These are phyloP conservation scores for Motacilla alba DNA, from an alignment of 2,113 vertebrate genomes.

Conservation along the genomic window DNA sequence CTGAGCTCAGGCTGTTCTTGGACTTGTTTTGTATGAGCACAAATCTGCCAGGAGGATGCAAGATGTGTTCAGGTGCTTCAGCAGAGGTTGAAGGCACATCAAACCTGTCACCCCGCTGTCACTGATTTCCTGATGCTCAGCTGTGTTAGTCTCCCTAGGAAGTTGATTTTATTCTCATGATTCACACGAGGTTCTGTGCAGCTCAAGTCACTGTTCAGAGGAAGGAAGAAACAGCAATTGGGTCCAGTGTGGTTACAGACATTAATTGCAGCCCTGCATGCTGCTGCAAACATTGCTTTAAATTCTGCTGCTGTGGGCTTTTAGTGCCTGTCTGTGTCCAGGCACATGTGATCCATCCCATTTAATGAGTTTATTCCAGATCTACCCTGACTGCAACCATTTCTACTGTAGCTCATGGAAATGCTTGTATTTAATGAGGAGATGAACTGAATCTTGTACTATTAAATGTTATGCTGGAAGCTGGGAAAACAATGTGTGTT, in stretches of 20 bases:
- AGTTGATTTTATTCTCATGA: background rate
- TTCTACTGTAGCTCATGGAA: background rate
- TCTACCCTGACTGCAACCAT: fast-evolving
- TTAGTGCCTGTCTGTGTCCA: background rate
- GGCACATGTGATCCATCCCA: background rate
- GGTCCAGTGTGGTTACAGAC: background rate
- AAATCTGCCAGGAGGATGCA: background rate
- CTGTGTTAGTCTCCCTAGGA: background rate
- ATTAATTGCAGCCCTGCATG: background rate
- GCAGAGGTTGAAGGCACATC: background rate
- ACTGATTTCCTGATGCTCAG: background rate
- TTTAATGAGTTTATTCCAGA: background rate
- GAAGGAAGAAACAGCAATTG: background rate
- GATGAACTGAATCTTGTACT: background rate
- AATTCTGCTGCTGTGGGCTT: background rate
- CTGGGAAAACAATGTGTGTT: background rate
- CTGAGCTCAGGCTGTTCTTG: background rate
- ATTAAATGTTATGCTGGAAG: background rate
- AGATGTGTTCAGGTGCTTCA: background rate
- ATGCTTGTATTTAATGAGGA: background rate
- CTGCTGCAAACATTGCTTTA: background rate
- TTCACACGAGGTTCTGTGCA: background rate
- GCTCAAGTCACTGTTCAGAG: background rate
- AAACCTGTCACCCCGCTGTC: background rate
- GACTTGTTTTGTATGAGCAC: background rate